Evolutionary conservation across 2,888 invertebrate genomes (phyloP).

Genomic region (Drosophila aldrichi): DNA sequence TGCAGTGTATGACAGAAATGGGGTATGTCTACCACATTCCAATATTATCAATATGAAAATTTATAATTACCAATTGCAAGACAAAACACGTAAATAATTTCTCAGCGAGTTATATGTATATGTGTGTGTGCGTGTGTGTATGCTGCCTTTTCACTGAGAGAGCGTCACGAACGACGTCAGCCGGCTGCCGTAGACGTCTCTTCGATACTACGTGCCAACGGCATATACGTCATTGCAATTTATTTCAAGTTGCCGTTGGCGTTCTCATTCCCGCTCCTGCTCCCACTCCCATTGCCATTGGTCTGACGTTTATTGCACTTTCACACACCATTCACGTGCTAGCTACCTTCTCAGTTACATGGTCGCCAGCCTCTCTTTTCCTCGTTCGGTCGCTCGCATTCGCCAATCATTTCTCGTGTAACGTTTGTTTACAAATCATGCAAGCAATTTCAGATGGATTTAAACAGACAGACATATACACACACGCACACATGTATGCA

Average conservation of each 20-base stretch:
- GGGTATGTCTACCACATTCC: constrained; percentile 86
- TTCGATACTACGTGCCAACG: constrained; percentile 42
- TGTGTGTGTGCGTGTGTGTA: not conserved
- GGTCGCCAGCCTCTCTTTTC: constrained; percentile 13
- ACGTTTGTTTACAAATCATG: constrained; percentile 61
- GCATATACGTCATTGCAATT: constrained; percentile 73
- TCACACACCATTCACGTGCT: constrained; percentile 77
- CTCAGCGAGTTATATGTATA: not conserved
- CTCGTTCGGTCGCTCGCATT: constrained; percentile 2
- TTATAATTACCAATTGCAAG: not conserved
- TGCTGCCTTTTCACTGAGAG: constrained; percentile 18
- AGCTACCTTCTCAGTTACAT: constrained; percentile 53
- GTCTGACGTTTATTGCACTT: constrained; percentile 73
- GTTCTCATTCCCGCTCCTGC: constrained; percentile 11
- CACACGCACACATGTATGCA: not conserved
- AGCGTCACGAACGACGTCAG: constrained; percentile 76
- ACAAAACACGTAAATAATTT: not conserved
- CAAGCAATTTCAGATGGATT: not conserved
- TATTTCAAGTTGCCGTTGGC: constrained; percentile 52
- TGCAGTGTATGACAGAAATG: constrained; percentile 91
- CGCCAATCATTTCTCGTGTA: constrained; percentile 25
- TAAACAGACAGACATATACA: not conserved
- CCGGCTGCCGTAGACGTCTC: constrained; percentile 35
- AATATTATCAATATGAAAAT: not conserved
- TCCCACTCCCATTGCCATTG: constrained; percentile 30